phyloP scores from a whole-genome alignment of 37 sponge, comb jelly and placozoan species.

The Cladorhizidae sp. region DNA sequence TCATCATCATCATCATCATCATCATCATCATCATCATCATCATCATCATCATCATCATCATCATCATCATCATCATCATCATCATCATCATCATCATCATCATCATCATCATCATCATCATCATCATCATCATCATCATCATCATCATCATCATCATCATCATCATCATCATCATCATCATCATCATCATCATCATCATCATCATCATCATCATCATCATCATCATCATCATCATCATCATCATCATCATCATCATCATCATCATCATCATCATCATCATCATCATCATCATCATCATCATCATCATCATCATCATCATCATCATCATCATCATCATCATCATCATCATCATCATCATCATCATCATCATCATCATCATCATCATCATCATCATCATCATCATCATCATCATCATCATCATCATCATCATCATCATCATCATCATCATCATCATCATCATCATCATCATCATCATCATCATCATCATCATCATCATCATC shows the following conservation, averaged over 20 bases:
- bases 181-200: not conserved
- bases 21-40: not conserved
- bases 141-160: not conserved
- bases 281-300: conserved; percentile 2
- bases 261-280: not conserved
- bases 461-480: conserved; percentile 4
- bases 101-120: not conserved
- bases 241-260: conserved; percentile 2
- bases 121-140: not conserved
- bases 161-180: not conserved
- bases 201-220: conserved; percentile 4
- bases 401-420: not conserved
- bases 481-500: not conserved
- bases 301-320: not conserved
- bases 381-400: not conserved
- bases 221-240: not conserved
- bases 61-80: conserved; percentile 4
- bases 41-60: conserved; percentile 2
- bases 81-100: conserved; percentile 2
- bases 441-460: conserved; percentile 4
- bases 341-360: not conserved
- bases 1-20: not conserved
- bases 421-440: conserved; percentile 4
- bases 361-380: conserved; percentile 4
- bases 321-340: not conserved